Evolutionary conservation across 2,113 vertebrate species (phyloP).

Genomic region (Clarias magur): DNA sequence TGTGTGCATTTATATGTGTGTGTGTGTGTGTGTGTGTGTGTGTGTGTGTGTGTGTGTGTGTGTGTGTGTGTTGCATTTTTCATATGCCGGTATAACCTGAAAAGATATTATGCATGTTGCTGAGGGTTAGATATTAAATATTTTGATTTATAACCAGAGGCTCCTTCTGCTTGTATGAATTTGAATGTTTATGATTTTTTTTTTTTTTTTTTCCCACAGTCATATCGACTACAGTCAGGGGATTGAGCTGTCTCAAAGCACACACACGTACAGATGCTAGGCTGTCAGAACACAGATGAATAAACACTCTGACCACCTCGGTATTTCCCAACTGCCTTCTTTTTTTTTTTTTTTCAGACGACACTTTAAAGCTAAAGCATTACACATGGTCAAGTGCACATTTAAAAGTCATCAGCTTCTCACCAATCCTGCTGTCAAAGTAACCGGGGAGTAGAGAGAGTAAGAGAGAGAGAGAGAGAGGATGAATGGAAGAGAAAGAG

Average conservation of each 20-base stretch:
- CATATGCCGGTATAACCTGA: conserved; percentile 12
- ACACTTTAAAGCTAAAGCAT: conserved; percentile 35
- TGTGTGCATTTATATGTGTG: conserved; percentile 8
- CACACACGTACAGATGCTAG: neutral
- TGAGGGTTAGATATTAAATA: conserved; percentile 27
- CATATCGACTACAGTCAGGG: conserved; percentile 17
- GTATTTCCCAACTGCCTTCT: conserved; percentile 14
- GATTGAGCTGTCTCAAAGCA: conserved; percentile 3
- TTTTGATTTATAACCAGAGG: conserved; percentile 23
- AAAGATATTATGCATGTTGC: conserved; percentile 29
- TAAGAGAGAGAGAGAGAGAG: neutral
- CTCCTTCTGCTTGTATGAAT: conserved; percentile 16
- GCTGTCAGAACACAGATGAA: neutral
- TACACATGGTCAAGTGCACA: conserved; percentile 55
- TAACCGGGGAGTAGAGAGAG: neutral
- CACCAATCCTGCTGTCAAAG: neutral
- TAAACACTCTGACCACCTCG: conserved; percentile 1
- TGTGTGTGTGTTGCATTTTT: conserved; percentile 16
- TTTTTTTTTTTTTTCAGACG: conserved; percentile 10
- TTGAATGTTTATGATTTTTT: neutral
- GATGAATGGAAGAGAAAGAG: neutral
- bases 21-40: conserved; percentile 9
- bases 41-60: conserved; percentile 1
- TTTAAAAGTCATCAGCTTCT: conserved; percentile 62
- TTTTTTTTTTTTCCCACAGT: too few species aligned